Conservation (phyloP, 64 coral and sea anemone species). For the Platygyra sinensis region DNA sequence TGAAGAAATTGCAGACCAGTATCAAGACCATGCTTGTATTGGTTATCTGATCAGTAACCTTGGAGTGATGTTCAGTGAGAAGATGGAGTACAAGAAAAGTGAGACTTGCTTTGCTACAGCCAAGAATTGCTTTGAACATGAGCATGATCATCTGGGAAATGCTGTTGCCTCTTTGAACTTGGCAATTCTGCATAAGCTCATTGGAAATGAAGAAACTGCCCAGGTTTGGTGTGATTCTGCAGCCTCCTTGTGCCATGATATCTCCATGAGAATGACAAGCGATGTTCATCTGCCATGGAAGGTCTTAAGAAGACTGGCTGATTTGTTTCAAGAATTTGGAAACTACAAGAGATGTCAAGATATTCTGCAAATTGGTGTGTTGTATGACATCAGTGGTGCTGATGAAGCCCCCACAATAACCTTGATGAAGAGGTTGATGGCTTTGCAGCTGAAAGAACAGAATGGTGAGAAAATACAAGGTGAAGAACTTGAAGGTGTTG, state of each 20-base stretch:
- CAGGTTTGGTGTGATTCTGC: neutral
- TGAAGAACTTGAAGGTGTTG: neutral
- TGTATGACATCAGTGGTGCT: neutral
- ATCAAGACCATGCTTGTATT: neutral
- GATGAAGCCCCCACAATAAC: neutral
- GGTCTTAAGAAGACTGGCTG: neutral
- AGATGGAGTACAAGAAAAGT: neutral
- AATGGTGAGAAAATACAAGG: neutral
- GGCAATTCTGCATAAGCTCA: neutral
- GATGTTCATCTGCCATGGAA: neutral
- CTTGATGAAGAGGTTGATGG: neutral
- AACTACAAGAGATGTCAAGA: neutral
- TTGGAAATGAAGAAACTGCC: neutral
- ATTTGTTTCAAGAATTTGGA: neutral
- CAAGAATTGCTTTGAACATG: neutral
- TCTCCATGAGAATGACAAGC: neutral
- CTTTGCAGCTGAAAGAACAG: neutral
- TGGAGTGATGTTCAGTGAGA: neutral
- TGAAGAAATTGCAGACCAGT: neutral
- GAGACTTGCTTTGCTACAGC: neutral
- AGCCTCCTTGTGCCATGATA: neutral
- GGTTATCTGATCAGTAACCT: constrained; percentile 10
- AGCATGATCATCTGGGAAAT: neutral
- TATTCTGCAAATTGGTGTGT: neutral
- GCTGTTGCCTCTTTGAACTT: constrained; percentile 5